These are phyloP conservation scores for Drosophila sp. DNA, from an alignment of 1,140 invertebrate genomes.

Conservation along the genomic window DNA sequence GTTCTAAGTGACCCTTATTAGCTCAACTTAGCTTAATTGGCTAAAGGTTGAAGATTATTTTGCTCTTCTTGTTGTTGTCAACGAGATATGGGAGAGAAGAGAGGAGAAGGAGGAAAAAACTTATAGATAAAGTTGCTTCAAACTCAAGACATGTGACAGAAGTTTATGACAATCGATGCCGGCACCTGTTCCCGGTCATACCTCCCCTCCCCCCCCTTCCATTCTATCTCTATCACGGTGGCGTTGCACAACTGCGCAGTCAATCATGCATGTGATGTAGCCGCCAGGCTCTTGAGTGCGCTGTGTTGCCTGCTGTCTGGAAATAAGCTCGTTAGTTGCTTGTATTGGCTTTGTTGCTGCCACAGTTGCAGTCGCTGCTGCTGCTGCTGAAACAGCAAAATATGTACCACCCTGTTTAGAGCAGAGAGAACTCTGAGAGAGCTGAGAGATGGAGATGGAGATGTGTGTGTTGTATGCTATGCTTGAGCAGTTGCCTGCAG, in stretches of 20 bases:
- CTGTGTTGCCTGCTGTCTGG: slow-evolving; percentile 62
- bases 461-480: slow-evolving; percentile 54
- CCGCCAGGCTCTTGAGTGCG: slow-evolving; percentile 59
- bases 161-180: slow-evolving; percentile 74
- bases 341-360: slow-evolving; percentile 64
- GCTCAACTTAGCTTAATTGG: slow-evolving; percentile 55
- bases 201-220: neutral
- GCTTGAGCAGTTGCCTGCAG: slow-evolving; percentile 70
- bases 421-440: neutral
- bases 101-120: slow-evolving; percentile 22
- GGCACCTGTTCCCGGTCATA: slow-evolving; percentile 48
- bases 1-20: slow-evolving; percentile 42
- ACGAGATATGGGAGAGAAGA: slow-evolving; percentile 11
- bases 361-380: neutral
- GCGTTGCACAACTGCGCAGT: slow-evolving; percentile 77
- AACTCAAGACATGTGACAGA: slow-evolving; percentile 52
- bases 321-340: slow-evolving; percentile 79
- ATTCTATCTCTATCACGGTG: slow-evolving; percentile 38
- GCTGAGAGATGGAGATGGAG: slow-evolving; percentile 4
- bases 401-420: slow-evolving; percentile 41
- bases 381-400: slow-evolving; percentile 56
- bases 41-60: slow-evolving; percentile 39
- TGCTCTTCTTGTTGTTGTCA: slow-evolving; percentile 4
- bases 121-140: slow-evolving; percentile 63
- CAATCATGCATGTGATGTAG: slow-evolving; percentile 79